phyloP scores from a whole-genome alignment of 2,113 vertebrate genomes.

The Cichladusa arquata region DNA sequence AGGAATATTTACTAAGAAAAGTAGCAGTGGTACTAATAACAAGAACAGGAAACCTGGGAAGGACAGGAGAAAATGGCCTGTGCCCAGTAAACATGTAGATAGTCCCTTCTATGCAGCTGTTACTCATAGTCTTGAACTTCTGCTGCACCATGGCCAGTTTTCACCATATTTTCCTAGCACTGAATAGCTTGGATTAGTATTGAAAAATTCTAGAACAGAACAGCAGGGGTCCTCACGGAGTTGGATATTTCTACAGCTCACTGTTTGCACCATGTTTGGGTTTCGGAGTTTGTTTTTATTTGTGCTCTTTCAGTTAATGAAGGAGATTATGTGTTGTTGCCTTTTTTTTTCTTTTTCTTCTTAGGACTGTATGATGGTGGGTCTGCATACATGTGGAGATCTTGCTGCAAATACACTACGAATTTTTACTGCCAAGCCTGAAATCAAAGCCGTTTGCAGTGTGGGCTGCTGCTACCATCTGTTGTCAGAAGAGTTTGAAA shows the following conservation, averaged over 20 bases:
- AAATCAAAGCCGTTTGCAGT: conserved; percentile 90
- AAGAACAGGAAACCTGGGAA: background rate
- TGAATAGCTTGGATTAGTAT: background rate
- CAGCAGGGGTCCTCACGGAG: background rate
- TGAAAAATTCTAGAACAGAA: background rate
- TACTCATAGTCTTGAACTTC: background rate
- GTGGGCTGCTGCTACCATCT: conserved; percentile 96
- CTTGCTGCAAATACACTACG: conserved; percentile 83
- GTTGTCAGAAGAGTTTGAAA: conserved; percentile 91
- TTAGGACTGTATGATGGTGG: conserved; percentile 90
- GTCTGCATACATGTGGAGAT: conserved; percentile 96
- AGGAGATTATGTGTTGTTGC: background rate
- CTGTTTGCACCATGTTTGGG: background rate
- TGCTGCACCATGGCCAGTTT: background rate
- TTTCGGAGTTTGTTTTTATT: background rate
- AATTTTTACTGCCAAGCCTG: conserved; percentile 86
- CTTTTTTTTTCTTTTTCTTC: background rate
- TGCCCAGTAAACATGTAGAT: background rate
- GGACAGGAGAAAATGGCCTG: background rate
- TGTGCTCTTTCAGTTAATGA: background rate
- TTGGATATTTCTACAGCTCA: background rate
- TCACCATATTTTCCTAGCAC: background rate
- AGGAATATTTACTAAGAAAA: background rate
- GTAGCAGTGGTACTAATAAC: background rate
- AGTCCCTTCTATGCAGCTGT: background rate